Conservation (phyloP, 2,888 invertebrate genomes). For the Helobdella robusta region DNA sequence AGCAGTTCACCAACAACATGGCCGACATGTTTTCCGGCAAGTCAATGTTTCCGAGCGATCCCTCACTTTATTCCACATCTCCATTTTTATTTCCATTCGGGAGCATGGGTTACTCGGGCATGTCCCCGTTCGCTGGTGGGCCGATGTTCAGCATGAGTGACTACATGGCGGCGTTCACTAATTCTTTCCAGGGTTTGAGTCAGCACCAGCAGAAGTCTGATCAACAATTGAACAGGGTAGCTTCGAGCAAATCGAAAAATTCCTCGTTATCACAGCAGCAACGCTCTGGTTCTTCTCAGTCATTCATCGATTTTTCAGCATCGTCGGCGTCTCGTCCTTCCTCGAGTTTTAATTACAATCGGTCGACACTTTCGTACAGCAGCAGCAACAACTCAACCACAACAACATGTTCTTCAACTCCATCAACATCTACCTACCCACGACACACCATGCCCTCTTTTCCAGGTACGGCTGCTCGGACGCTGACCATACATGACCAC, state of each 20-base stretch:
- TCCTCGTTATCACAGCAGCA: not conserved
- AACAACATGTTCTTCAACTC: not conserved
- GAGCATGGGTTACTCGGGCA: not conserved
- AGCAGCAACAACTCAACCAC: slow-evolving; percentile 6
- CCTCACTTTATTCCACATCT: slow-evolving; percentile 26
- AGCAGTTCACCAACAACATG: not conserved
- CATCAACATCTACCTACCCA: slow-evolving; percentile 17
- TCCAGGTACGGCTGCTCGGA: slow-evolving; percentile 25
- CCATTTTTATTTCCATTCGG: slow-evolving; percentile 32
- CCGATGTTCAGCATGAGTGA: slow-evolving; percentile 20
- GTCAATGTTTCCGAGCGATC: slow-evolving; percentile 15
- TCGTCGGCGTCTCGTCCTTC: slow-evolving; percentile 12
- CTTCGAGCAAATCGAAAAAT: not conserved
- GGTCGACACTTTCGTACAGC: not conserved
- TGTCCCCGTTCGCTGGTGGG: slow-evolving; percentile 6
- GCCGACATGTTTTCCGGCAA: not conserved
- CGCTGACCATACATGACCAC: slow-evolving; percentile 25
- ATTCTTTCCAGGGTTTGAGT: not conserved
- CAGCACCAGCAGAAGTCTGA: not conserved
- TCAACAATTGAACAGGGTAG: not conserved
- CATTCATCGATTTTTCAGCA: too few relatives aligned
- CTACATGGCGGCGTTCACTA: slow-evolving; percentile 22
- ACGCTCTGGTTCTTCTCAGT: not conserved
- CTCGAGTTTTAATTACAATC: not conserved
- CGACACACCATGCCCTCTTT: slow-evolving; percentile 4